These are phyloP conservation scores for Solenodon paradoxus DNA, from an alignment of 2,113 vertebrate genomes.

Conservation along the genomic window DNA sequence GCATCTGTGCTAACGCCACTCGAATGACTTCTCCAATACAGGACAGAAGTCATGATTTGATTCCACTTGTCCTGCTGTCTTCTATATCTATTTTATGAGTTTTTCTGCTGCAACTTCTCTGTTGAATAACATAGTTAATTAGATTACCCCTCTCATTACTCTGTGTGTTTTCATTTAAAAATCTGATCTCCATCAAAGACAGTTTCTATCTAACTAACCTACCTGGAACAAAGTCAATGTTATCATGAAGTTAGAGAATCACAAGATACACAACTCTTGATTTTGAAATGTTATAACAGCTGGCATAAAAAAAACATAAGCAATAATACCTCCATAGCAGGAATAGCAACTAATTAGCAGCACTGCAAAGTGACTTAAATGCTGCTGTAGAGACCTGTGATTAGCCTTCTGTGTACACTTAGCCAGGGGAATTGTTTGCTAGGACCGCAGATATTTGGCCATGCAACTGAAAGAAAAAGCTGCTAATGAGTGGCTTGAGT, in stretches of 20 bases:
- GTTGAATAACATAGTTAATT: neutral
- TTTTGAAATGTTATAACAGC: neutral
- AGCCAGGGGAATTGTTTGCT: constrained; percentile 41
- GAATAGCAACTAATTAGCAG: constrained; percentile 4
- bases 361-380: neutral
- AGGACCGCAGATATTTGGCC: constrained; percentile 15
- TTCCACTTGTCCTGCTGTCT: neutral
- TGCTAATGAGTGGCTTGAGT: constrained; percentile 3
- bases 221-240: neutral
- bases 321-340: neutral
- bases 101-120: neutral
- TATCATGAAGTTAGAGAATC: neutral
- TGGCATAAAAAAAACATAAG: neutral
- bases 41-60: neutral
- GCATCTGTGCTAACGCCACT: neutral
- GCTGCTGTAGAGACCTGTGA: neutral
- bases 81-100: neutral
- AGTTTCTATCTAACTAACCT: neutral
- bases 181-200: neutral
- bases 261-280: neutral
- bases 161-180: neutral
- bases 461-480: neutral
- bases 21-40: neutral
- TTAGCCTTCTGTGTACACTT: neutral
- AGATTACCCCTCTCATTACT: neutral